phyloP scores from a whole-genome alignment of 2,888 invertebrate species.

The Hartigia nigra region DNA sequence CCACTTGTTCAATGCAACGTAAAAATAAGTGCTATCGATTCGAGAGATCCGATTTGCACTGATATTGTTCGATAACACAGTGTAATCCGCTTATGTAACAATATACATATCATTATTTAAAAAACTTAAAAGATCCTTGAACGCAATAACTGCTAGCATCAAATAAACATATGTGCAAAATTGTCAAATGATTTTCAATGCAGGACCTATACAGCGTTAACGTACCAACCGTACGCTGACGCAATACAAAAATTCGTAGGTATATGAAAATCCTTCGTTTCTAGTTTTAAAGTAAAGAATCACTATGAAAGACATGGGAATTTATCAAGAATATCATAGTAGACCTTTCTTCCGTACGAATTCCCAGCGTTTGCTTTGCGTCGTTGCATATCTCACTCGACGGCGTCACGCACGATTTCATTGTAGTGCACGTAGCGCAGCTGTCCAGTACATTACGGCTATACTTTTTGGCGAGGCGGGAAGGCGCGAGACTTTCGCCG shows the following conservation, averaged over 20 bases:
- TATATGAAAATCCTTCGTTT: neutral
- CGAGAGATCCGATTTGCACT: neutral
- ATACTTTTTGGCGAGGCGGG: neutral
- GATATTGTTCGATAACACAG: neutral
- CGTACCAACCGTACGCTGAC: neutral
- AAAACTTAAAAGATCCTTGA: neutral
- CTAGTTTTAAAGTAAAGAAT: neutral
- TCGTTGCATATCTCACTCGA: neutral
- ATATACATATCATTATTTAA: neutral
- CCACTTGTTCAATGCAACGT: neutral
- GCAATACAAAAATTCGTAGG: neutral
- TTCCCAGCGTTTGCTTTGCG: neutral
- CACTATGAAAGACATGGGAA: neutral
- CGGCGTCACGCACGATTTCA: slow-evolving; percentile 23
- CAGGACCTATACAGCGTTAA: neutral
- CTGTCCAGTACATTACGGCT: slow-evolving; percentile 19
- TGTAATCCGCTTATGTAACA: neutral
- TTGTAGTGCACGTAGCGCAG: slow-evolving; percentile 11
- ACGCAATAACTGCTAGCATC: neutral
- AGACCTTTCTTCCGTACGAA: neutral
- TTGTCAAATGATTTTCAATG: neutral
- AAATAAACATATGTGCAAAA: neutral
- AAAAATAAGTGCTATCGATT: neutral
- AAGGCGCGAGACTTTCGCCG: neutral
- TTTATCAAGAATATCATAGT: neutral